A percentile compares a stretch with the other conserved stretches of the same genome.
Evolutionary conservation across 2,113 vertebrate genomes (phyloP).

Genomic region (Malurus melanocephalus): DNA sequence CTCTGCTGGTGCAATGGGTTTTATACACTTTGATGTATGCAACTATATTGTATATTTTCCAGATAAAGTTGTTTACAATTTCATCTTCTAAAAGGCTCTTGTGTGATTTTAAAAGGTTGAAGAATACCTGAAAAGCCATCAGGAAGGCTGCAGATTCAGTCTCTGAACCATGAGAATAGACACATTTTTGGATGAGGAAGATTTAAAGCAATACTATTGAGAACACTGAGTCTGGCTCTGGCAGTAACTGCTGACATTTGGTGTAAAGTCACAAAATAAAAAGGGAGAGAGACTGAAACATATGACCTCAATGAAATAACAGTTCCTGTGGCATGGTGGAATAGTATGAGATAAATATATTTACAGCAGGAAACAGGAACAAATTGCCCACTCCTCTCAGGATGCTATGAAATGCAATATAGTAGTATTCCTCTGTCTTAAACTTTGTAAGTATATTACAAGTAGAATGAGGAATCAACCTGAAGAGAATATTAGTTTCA

Average conservation of each 20-base stretch:
- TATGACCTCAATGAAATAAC: background rate
- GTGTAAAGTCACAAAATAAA: conserved; percentile 1
- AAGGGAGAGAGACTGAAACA: background rate
- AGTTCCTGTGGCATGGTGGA: background rate
- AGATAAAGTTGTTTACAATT: background rate
- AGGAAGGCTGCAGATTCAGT: background rate
- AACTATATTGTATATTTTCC: background rate
- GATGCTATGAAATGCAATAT: background rate
- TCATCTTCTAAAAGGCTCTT: background rate
- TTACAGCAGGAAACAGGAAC: background rate
- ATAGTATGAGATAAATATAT: background rate
- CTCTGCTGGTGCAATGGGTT: background rate
- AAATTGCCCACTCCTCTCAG: background rate
- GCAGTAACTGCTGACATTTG: background rate
- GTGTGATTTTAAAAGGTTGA: background rate
- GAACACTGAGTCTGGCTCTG: background rate
- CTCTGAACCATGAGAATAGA: background rate
- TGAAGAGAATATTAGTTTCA: background rate
- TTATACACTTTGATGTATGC: background rate
- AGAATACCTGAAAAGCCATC: background rate
- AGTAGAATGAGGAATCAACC: background rate
- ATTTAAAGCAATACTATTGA: background rate
- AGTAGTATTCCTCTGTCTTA: background rate
- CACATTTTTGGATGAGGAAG: background rate
- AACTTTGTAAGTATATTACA: background rate